A percentile compares a stretch with the other conserved stretches of the same genome.
These are phyloP conservation scores for Acleris laterana DNA, from an alignment of 2,888 invertebrate genomes.

Conservation along the genomic window DNA sequence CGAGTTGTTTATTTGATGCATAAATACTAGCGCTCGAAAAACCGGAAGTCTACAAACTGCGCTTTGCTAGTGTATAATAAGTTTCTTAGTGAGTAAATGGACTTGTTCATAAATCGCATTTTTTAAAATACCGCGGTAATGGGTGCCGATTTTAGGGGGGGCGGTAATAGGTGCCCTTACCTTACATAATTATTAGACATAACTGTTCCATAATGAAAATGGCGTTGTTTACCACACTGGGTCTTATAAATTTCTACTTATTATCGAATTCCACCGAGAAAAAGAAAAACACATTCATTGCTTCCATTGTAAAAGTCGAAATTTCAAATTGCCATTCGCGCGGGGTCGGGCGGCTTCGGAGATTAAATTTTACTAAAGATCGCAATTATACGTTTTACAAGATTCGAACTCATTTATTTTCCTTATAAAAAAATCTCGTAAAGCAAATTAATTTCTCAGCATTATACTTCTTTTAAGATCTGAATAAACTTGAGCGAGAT, in stretches of 20 bases:
- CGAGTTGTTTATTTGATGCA: too few species aligned
- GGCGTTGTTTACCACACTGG: not conserved
- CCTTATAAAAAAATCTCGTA: conserved; percentile 66
- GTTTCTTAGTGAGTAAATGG: too few species aligned
- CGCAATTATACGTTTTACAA: conserved; percentile 74
- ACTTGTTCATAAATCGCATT: too few species aligned
- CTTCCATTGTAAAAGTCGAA: conserved; percentile 44
- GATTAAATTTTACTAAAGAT: conserved; percentile 72
- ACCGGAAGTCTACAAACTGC: too few species aligned
- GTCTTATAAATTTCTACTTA: conserved; percentile 7
- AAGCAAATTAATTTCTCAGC: conserved; percentile 79
- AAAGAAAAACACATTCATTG: conserved; percentile 20
- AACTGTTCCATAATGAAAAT: not conserved
- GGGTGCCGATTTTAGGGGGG: too few species aligned
- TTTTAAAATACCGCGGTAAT: too few species aligned
- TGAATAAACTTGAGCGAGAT: conserved; percentile 79
- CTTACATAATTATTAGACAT: not conserved
- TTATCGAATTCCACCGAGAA: conserved; percentile 13
- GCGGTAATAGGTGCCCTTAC: too few species aligned
- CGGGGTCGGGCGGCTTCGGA: conserved; percentile 54
- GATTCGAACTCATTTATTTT: conserved; percentile 77
- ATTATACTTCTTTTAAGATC: conserved; percentile 80
- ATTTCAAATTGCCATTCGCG: conserved; percentile 53
- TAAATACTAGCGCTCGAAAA: too few species aligned
- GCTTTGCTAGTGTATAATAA: too few species aligned